These are phyloP conservation scores for Drosophila parthenogenetica DNA, from an alignment of 2,888 invertebrate genomes.

Conservation along the genomic window DNA sequence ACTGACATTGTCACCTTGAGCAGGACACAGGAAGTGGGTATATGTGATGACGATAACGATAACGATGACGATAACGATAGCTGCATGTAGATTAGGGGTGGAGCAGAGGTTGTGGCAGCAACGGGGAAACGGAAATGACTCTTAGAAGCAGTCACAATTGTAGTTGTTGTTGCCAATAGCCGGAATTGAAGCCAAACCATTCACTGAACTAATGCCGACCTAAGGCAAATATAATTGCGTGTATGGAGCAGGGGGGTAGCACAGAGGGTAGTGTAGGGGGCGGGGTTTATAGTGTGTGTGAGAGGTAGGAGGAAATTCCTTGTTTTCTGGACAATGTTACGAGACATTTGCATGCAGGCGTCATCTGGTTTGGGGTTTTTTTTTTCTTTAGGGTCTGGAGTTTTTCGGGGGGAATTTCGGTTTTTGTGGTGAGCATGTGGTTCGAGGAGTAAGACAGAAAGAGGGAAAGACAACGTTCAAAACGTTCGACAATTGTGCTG, in stretches of 20 bases:
- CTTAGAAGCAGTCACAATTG: slow-evolving; percentile 61
- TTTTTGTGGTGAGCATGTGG: slow-evolving; percentile 72
- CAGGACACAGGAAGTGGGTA: slow-evolving; percentile 7
- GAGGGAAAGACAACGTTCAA: slow-evolving; percentile 55
- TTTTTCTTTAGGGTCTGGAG: neutral
- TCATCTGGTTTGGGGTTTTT: slow-evolving; percentile 58
- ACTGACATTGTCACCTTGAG: slow-evolving; percentile 59
- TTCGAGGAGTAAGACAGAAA: slow-evolving; percentile 52
- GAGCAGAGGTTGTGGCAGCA: neutral
- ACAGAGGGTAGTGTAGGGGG: neutral
- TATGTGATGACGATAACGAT: slow-evolving; percentile 10
- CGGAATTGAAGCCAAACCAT: slow-evolving; percentile 60
- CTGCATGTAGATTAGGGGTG: slow-evolving; percentile 7
- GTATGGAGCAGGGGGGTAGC: slow-evolving; percentile 30
- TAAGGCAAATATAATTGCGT: slow-evolving; percentile 79
- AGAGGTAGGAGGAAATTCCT: slow-evolving; percentile 14
- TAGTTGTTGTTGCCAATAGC: slow-evolving; percentile 30
- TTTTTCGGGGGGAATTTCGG: slow-evolving; percentile 28
- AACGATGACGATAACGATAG: slow-evolving; percentile 1
- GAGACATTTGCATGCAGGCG: slow-evolving; percentile 79
- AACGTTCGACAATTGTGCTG: slow-evolving; percentile 74
- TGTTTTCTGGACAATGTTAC: slow-evolving; percentile 64
- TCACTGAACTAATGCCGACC: slow-evolving; percentile 78
- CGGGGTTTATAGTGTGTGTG: neutral
- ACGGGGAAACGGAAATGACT: slow-evolving; percentile 75